phyloP scores from a whole-genome alignment of 1,140 invertebrate species.

The Phocides pigmalion region DNA sequence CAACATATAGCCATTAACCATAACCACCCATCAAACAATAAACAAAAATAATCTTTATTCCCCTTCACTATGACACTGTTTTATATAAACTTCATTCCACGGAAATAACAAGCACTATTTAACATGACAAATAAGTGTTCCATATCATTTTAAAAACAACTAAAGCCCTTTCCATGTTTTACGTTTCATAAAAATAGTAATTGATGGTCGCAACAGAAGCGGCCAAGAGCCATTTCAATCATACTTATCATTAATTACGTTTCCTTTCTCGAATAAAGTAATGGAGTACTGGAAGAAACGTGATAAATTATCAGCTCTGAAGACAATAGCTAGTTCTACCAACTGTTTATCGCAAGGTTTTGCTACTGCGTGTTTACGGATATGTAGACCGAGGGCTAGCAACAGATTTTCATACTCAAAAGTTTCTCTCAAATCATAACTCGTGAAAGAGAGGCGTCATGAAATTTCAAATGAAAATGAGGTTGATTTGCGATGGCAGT shows the following conservation, averaged over 20 bases:
- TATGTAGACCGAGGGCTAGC: constrained; percentile 31
- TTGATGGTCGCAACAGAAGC: constrained; percentile 32
- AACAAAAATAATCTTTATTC: constrained; percentile 28
- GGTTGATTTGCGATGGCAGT: no score
- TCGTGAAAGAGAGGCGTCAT: no score
- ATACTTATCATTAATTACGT: constrained; percentile 45
- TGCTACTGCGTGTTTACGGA: constrained; percentile 35
- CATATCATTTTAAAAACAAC: constrained; percentile 34
- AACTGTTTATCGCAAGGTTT: constrained; percentile 33
- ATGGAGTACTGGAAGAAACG: constrained; percentile 37
- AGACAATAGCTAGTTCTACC: constrained; percentile 48
- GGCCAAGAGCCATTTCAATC: constrained; percentile 40
- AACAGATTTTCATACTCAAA: no score
- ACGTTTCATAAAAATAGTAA: constrained; percentile 37
- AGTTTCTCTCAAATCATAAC: no score
- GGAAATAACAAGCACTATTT: constrained; percentile 33
- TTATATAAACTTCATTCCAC: background rate
- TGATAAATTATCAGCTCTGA: constrained; percentile 55
- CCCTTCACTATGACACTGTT: background rate
- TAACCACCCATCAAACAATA: constrained; percentile 17
- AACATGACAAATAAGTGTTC: constrained; percentile 41
- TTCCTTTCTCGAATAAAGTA: constrained; percentile 23
- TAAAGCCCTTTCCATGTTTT: constrained; percentile 31
- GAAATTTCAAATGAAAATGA: no score
- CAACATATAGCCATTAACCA: constrained; percentile 8